Conservation (phyloP, 1,140 invertebrate genomes). For the Druon quercuslanigerum region DNA sequence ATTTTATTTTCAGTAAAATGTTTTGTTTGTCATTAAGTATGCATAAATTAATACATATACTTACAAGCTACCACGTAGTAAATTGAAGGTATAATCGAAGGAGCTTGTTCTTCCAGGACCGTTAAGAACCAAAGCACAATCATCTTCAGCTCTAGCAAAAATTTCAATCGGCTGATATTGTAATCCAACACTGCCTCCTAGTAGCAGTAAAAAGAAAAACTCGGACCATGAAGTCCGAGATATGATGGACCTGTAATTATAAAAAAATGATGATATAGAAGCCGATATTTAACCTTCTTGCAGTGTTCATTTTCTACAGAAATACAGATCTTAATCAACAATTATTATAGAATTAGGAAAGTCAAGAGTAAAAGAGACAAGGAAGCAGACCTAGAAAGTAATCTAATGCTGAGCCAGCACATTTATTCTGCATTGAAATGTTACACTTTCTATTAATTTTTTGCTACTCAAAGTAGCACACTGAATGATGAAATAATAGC, state of each 20-base stretch:
- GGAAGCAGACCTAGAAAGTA: slow-evolving; percentile 9
- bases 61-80: slow-evolving; percentile 84
- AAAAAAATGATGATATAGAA: background rate
- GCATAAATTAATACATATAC: slow-evolving; percentile 60
- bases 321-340: background rate
- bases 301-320: background rate
- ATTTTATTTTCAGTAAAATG: background rate
- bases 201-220: background rate
- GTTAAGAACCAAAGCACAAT: slow-evolving; percentile 86
- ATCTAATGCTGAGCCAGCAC: background rate
- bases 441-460: slow-evolving; percentile 13
- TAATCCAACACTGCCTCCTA: slow-evolving; percentile 51
- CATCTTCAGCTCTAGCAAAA: slow-evolving; percentile 75
- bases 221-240: slow-evolving; percentile 39
- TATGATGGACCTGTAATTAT: slow-evolving; percentile 53
- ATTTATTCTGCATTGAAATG: background rate
- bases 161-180: slow-evolving; percentile 67
- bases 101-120: slow-evolving; percentile 84
- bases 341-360: slow-evolving; percentile 4
- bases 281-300: background rate
- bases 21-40: background rate
- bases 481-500: slow-evolving; percentile 5
- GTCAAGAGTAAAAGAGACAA: slow-evolving; percentile 16
- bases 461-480: background rate
- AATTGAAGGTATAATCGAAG: slow-evolving; percentile 89